Evolutionary conservation across 2,113 vertebrate species (phyloP).

Genomic region (Acrocephalus kingi): DNA sequence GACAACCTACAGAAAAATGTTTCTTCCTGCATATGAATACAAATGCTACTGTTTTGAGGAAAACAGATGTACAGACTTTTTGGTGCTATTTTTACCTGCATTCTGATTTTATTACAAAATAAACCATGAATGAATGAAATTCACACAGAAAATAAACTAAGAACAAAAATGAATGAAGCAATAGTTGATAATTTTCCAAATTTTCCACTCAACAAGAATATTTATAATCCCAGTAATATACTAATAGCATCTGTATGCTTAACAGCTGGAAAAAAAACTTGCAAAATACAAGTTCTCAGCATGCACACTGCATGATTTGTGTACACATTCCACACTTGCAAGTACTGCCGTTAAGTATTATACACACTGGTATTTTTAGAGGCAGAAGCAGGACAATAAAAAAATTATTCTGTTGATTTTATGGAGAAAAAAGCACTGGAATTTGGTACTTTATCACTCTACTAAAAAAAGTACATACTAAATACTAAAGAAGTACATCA

Average conservation of each 20-base stretch:
- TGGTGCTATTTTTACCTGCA: neutral
- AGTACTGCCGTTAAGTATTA: conserved; percentile 37
- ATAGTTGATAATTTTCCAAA: conserved; percentile 25
- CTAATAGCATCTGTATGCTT: conserved; percentile 29
- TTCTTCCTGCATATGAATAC: neutral
- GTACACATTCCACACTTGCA: conserved; percentile 19
- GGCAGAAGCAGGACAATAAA: conserved; percentile 37
- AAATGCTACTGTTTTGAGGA: neutral
- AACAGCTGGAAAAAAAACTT: conserved; percentile 24
- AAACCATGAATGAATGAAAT: neutral
- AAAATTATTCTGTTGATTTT: conserved; percentile 52
- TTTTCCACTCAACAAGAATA: conserved; percentile 41
- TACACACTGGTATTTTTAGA: conserved; percentile 16
- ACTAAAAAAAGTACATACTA: neutral
- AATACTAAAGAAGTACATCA: neutral
- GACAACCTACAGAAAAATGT: neutral
- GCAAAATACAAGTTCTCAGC: conserved; percentile 46
- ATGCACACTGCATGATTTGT: conserved; percentile 33
- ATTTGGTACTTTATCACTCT: conserved; percentile 34
- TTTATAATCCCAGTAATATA: conserved; percentile 4
- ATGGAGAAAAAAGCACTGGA: conserved; percentile 9
- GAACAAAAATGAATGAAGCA: neutral
- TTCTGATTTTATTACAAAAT: neutral
- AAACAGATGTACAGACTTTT: neutral
- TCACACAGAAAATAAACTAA: neutral